Evolutionary conservation across 2,797 vertebrate genomes (phyloP).

Genomic region (Sebastes oblongus): DNA sequence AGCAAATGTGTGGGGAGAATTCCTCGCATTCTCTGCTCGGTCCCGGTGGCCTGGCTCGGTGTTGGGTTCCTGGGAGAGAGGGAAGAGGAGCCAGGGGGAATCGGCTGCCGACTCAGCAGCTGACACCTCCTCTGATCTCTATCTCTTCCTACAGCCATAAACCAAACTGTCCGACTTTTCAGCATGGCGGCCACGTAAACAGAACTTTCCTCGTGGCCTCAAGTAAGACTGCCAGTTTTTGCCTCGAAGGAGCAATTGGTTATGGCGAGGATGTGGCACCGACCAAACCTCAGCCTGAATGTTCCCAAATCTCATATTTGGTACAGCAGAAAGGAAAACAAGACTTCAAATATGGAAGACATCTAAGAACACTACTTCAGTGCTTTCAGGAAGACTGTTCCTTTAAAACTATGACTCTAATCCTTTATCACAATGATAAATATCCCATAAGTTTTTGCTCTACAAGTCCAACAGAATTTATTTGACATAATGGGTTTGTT

Average conservation of each 20-base stretch:
- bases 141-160: conserved; percentile 75
- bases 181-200: conserved; percentile 66
- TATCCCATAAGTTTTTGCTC: not conserved
- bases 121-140: conserved; percentile 81
- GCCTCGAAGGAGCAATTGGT: conserved; percentile 23
- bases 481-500: conserved; percentile 10
- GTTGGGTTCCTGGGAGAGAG: conserved; percentile 79
- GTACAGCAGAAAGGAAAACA: not conserved
- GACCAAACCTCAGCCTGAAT: not conserved
- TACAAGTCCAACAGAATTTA: not conserved
- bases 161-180: conserved; percentile 71
- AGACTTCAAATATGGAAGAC: not conserved
- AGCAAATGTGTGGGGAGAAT: conserved; percentile 81
- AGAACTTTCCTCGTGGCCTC: conserved; percentile 53
- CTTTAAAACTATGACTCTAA: not conserved
- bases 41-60: conserved; percentile 70
- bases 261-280: not conserved
- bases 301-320: not conserved
- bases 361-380: not conserved
- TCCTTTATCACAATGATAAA: not conserved
- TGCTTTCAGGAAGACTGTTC: not conserved
- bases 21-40: conserved; percentile 76
- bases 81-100: conserved; percentile 74
- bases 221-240: conserved; percentile 25
- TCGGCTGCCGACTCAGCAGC: conserved; percentile 77